phyloP scores from a whole-genome alignment of 2,888 invertebrate species.

The Eucera pruinosa region DNA sequence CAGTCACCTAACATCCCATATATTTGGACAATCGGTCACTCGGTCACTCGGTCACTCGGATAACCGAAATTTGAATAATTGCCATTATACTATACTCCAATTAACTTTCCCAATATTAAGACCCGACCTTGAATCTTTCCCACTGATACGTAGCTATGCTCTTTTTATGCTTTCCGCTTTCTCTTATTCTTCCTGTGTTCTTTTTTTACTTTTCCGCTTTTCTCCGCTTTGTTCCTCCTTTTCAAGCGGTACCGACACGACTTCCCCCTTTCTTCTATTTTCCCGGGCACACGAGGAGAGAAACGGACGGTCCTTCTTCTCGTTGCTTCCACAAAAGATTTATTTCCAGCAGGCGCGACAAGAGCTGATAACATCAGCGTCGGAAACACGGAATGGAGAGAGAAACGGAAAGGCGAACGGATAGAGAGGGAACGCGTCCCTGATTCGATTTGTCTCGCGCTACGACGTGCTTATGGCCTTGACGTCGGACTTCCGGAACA shows the following conservation, averaged over 20 bases:
- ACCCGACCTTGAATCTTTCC: not conserved
- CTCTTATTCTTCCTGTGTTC: not conserved
- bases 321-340: conserved; percentile 61
- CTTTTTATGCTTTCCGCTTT: not conserved
- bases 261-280: not conserved
- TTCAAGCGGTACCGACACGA: not conserved
- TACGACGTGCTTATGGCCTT: conserved; percentile 63
- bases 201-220: not conserved
- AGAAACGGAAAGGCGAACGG: conserved; percentile 53
- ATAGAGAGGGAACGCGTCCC: conserved; percentile 45
- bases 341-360: conserved; percentile 61
- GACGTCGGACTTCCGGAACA: conserved; percentile 64
- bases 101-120: not conserved
- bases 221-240: conserved; percentile 9
- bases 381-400: conserved; percentile 38
- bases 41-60: too few species aligned
- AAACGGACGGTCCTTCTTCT: conserved; percentile 44
- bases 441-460: conserved; percentile 65
- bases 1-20: too few species aligned
- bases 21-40: too few species aligned
- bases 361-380: conserved; percentile 55
- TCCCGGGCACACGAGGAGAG: not conserved
- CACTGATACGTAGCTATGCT: not conserved
- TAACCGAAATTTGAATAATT: too few species aligned
- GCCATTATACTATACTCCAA: too few species aligned